These are phyloP conservation scores for Mustela nigripes DNA, from an alignment of 2,113 vertebrate genomes.

Conservation along the genomic window DNA sequence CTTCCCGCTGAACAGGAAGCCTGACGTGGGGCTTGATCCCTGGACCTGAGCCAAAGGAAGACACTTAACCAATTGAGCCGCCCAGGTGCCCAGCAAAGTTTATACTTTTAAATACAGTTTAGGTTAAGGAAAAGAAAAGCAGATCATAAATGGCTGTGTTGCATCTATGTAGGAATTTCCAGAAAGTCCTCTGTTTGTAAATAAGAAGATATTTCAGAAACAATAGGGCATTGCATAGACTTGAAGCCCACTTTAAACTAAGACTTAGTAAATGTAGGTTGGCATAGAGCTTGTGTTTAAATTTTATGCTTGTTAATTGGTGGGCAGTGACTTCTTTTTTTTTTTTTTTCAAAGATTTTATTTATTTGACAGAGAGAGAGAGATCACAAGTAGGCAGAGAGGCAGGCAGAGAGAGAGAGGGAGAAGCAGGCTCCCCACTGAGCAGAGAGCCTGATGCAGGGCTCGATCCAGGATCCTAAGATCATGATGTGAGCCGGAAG, in stretches of 20 bases:
- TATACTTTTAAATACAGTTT: background rate
- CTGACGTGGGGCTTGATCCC: background rate
- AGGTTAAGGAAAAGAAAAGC: background rate
- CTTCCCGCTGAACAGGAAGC: background rate
- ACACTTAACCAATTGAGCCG: background rate
- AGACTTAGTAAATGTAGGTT: conserved; percentile 14
- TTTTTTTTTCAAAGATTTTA: no score
- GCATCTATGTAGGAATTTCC: background rate
- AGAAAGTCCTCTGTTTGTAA: background rate
- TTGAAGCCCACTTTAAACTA: conserved; percentile 4
- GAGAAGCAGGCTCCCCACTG: no score
- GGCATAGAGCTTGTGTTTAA: background rate
- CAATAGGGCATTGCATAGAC: background rate
- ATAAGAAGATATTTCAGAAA: conserved; percentile 36
- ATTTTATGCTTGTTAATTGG: conserved; percentile 3
- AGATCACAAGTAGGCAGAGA: no score
- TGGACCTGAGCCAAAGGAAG: background rate
- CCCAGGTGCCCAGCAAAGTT: background rate
- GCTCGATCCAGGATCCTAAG: no score
- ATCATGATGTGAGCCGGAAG: no score
- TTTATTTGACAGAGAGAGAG: no score
- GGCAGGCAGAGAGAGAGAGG: no score
- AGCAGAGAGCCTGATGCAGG: no score
- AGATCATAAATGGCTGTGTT: background rate
- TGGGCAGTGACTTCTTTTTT: background rate